Evolutionary conservation across 2,888 invertebrate species (phyloP).

Genomic region (Stenichneumon culpator): DNA sequence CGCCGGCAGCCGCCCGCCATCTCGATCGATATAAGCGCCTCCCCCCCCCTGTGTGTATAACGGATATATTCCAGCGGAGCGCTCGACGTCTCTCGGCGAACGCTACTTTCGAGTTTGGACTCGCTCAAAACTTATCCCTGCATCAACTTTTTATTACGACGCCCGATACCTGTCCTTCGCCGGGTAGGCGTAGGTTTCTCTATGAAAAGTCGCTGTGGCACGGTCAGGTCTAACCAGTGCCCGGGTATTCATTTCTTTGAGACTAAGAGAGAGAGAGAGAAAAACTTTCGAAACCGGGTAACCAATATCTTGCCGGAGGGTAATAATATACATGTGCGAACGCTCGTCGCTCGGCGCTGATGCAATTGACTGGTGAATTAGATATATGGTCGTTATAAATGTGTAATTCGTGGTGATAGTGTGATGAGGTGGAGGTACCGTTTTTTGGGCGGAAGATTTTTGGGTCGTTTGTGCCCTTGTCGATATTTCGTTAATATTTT

Average conservation of each 20-base stretch:
- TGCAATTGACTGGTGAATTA: not conserved
- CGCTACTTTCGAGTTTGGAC: not conserved
- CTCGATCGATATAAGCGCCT: constrained; percentile 74
- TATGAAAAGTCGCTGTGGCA: not conserved
- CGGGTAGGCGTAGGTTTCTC: not conserved
- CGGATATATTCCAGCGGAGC: constrained; percentile 28
- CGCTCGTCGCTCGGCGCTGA: not conserved
- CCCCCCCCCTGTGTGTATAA: constrained; percentile 11
- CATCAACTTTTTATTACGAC: constrained; percentile 3
- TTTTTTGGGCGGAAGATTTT: not conserved
- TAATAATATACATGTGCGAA: constrained; percentile 17
- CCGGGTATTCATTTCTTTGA: not conserved
- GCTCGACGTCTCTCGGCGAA: not conserved
- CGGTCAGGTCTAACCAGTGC: not conserved
- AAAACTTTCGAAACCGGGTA: constrained; percentile 11
- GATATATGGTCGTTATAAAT: not conserved
- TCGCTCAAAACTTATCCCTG: not conserved
- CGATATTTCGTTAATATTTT: not conserved
- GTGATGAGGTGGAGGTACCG: not conserved
- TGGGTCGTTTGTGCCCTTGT: not conserved
- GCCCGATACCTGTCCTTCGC: not conserved
- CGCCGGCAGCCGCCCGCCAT: constrained; percentile 67
- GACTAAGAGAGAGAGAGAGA: not conserved
- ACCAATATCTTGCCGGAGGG: constrained; percentile 2
- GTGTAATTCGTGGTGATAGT: not conserved